Base-by-base conservation (phyloP, 2,113 vertebrate species). In the Apodemus speciosus region DNA sequence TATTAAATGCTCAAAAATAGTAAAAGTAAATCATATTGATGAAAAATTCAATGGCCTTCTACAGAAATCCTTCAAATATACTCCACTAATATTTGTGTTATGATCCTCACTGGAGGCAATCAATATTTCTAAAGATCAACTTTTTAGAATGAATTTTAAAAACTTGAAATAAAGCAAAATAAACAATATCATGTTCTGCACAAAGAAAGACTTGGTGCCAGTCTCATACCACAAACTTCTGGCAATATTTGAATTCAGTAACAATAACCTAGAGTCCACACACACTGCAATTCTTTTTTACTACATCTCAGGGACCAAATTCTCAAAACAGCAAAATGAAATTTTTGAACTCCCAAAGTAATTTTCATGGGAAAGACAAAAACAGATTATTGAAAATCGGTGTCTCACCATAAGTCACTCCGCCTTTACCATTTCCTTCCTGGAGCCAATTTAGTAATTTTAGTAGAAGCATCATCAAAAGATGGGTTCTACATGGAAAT, bases 141-240 rank as follows among this genome's bases (percentile, higher is more conserved):
- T 43, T 88, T 56, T 23, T 5, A 87, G 53, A 80, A 30, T 91
- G 32, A 58, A 72, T 94, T 90, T 92, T 89, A 95, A 87, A 25
- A 60, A 30, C 2, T 20, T 56, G 79, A 89, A 89, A 27, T 38
- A 38, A 94, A 96, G 8, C 18, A 85, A 80, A 76, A 56, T 66
- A 80, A 85, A 1, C 23, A 71, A 3, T 58, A 14, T 9, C 3
- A 53, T 6, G 10, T 13, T 62, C 32, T 83, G 35, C 40, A 86
- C 6, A 93, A 66, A 91, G 13, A 32, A 66, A 25, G 11, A 56
- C 0, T 58, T 38, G 7, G 43, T 83, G 69, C 32, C 25, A 21
- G 35, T 49, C 2, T 89, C 58, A 71, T 27, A 60, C 1, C 15
- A 72, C 25, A 89, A 53, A 72, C 13, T 56, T 76, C 4, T 32